Percentiles rank a stretch among this genome's conserved stretches.
Conservation (phyloP, 2,888 invertebrate species). For the Bibio marci region DNA sequence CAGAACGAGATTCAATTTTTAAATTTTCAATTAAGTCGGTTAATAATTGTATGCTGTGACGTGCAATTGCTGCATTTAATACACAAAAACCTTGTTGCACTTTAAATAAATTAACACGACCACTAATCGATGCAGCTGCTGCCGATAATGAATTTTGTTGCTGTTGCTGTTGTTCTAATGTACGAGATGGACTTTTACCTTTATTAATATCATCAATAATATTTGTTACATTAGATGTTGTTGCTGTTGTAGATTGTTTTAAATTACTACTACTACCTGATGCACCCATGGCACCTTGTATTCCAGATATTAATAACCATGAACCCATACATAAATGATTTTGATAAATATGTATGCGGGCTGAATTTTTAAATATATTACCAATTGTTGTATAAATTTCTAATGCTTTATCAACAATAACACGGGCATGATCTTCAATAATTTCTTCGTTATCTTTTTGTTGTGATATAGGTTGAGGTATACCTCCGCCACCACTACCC, state of each 20-base stretch:
- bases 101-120: conserved; percentile 48
- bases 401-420: conserved; percentile 73
- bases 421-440: conserved; percentile 52
- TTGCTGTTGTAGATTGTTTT: conserved; percentile 30
- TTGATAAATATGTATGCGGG: conserved; percentile 72
- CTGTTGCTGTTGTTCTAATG: conserved; percentile 33
- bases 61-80: conserved; percentile 75
- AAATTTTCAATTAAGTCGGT: conserved; percentile 27
- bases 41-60: conserved; percentile 57
- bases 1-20: conserved; percentile 25
- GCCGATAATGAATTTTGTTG: conserved; percentile 34
- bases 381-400: conserved; percentile 72
- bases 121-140: conserved; percentile 32
- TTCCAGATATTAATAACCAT: conserved; percentile 73
- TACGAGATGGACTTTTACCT: conserved; percentile 21
- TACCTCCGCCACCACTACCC: no score
- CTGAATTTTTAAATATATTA: conserved; percentile 63
- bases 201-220: conserved; percentile 17
- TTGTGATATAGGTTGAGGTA: conserved; percentile 2
- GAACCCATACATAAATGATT: conserved; percentile 78
- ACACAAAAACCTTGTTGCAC: conserved; percentile 75
- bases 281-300: conserved; percentile 62
- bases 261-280: conserved; percentile 41
- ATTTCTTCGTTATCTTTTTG: conserved; percentile 53
- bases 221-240: conserved; percentile 13